Percentiles rank a stretch among this genome's conserved stretches.
phyloP scores from a whole-genome alignment of 2,113 vertebrate genomes.

The Rhadina sibilatrix region DNA sequence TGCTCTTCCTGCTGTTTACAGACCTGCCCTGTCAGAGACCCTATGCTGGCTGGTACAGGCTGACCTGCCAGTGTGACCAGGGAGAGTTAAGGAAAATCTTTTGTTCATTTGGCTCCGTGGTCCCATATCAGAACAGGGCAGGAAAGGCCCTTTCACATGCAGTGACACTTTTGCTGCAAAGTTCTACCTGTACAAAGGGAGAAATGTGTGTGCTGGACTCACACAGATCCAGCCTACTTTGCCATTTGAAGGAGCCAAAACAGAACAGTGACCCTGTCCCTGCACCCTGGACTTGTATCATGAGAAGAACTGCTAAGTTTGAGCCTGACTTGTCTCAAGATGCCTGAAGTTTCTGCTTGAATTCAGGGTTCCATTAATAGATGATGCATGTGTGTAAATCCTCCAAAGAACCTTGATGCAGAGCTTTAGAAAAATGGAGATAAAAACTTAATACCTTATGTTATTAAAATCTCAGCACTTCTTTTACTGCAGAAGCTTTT shows the following conservation, averaged over 20 bases:
- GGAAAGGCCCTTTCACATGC: background rate
- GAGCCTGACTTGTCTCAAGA: background rate
- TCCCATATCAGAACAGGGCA: fast-evolving
- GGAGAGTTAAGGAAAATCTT: background rate
- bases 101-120: background rate
- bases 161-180: background rate
- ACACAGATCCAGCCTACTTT: background rate
- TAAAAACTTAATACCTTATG: conserved; percentile 53
- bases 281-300: background rate
- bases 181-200: background rate
- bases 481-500: conserved; percentile 16
- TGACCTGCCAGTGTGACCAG: background rate
- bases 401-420: conserved; percentile 10
- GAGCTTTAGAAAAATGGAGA: conserved; percentile 14
- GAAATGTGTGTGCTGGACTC: background rate
- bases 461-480: conserved; percentile 62
- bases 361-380: conserved; percentile 3
- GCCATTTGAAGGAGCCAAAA: background rate
- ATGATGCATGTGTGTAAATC: background rate
- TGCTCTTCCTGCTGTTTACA: background rate
- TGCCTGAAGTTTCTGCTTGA: background rate
- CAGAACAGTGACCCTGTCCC: background rate
- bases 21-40: background rate
- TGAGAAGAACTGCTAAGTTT: background rate
- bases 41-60: background rate